Evolutionary conservation across 2,888 invertebrate species (phyloP), one percentile per base, ranked within the genome.

Genomic region (Azorinus chamasolen): DNA sequence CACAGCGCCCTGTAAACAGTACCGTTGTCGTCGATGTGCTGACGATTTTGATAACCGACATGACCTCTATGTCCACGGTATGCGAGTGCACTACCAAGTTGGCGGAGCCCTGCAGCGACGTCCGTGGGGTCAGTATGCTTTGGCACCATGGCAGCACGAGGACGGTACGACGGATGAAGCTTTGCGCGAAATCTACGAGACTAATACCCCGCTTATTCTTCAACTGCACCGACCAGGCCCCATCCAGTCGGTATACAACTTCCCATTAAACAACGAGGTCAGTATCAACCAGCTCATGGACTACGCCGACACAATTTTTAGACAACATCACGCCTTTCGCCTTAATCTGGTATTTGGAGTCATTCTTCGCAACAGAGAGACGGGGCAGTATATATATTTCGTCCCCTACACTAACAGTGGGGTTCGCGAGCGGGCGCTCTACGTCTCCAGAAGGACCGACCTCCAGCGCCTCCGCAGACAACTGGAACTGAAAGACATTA

Each of bases 321-420:
- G 39, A n/a, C 24, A 66, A 45, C 57, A 71, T 20, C 27, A 43
- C 4, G 65, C 61, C 18, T 74, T 73, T 68, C 55, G 63, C 18
- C 41, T 70, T 12, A 62, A 74, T 10, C 37, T 70, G 6, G 51
- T 65, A 2, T 77, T 81, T 39, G 59, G 71, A 1, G 22, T 69
- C 4, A 78, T 78, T 45, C 39, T 74, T 14, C 61, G 65, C 18
- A 53, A 79, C n/a, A 63, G 46, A 41, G 73, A 79, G 43, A 79
- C 79, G 0, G 68, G 73, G 10, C 57, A 63, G 16, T 83, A 79
- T 20, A 51, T 79, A 12, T 83, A 76, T 63, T 79, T 70, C 27
- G 51, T 61, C n/a, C 75, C 69, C 0, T 76, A 77, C 54, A 59
- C 41, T 25, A 76, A 79, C 50, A 71, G 66, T 48, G 50, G 61